Conservation (phyloP, 2,797 vertebrate species). For the Crenichthys baileyi region DNA sequence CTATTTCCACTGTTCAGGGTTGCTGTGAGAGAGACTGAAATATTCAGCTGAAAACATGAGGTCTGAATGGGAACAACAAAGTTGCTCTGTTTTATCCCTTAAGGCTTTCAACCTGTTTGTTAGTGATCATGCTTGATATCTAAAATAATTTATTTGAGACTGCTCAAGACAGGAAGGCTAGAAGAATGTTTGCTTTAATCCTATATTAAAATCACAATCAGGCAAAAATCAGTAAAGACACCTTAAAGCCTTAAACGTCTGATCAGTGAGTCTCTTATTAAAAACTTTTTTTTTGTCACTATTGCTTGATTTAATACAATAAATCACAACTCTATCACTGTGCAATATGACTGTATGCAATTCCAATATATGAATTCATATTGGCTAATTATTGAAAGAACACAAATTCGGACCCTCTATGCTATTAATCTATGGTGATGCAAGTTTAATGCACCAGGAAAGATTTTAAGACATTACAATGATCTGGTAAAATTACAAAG, state of each 20-base stretch:
- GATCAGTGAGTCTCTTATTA: not conserved
- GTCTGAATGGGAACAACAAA: not conserved
- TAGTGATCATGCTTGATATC: not conserved
- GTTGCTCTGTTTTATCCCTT: not conserved
- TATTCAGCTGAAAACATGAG: not conserved
- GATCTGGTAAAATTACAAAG: no score
- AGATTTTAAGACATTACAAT: no score
- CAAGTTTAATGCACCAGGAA: no score
- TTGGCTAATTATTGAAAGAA: no score
- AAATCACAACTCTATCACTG: no score
- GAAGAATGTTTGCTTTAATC: not conserved
- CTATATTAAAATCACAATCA: not conserved
- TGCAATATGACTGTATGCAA: no score
- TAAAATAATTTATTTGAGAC: not conserved
- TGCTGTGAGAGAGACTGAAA: not conserved
- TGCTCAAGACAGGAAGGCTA: not conserved
- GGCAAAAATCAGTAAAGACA: not conserved
- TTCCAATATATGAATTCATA: no score
- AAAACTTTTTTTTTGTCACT: not conserved
- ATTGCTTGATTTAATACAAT: no score
- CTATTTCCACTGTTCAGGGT: not conserved
- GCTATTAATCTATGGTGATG: no score
- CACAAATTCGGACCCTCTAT: no score
- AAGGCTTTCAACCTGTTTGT: not conserved
- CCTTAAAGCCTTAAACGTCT: not conserved